phyloP scores from a whole-genome alignment of 1,140 invertebrate species.

The Campoletis sonorensis region DNA sequence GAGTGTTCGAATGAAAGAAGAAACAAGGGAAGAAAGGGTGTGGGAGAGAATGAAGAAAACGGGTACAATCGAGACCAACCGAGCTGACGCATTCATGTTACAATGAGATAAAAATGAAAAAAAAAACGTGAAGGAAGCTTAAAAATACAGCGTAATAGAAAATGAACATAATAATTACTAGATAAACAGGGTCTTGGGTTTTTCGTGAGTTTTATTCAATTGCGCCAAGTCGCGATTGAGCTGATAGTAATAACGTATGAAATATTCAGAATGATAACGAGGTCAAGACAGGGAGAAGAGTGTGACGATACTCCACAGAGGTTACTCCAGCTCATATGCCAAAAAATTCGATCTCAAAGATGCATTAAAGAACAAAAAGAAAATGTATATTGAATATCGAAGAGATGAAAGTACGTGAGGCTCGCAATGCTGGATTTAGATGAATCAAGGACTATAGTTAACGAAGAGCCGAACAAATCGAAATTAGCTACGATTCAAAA shows the following conservation, averaged over 20 bases:
- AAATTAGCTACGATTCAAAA: too few relatives aligned
- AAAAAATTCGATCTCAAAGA: constrained; percentile 11
- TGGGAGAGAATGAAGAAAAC: constrained; percentile 15
- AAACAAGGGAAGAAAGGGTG: constrained; percentile 8
- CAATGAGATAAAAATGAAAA: neutral
- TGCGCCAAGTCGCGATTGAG: constrained; percentile 27
- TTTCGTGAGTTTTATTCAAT: constrained; percentile 19
- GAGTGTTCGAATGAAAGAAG: constrained; percentile 17
- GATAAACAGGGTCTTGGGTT: constrained; percentile 33
- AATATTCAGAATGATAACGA: neutral
- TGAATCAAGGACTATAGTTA: neutral
- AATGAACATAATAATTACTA: neutral
- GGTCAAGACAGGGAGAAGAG: too few relatives aligned
- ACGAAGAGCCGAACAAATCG: neutral
- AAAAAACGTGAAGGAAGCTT: neutral
- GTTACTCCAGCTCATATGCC: constrained; percentile 29
- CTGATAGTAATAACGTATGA: constrained; percentile 28
- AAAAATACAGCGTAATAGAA: neutral
- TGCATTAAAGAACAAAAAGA: neutral
- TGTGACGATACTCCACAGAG: neutral
- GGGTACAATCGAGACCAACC: constrained; percentile 44
- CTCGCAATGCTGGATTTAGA: neutral
- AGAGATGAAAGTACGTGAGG: neutral
- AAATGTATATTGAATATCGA: neutral
- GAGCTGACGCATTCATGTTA: constrained; percentile 34